Evolutionary conservation across 1,140 invertebrate genomes (phyloP).

Genomic region (Camponotus floridanus): DNA sequence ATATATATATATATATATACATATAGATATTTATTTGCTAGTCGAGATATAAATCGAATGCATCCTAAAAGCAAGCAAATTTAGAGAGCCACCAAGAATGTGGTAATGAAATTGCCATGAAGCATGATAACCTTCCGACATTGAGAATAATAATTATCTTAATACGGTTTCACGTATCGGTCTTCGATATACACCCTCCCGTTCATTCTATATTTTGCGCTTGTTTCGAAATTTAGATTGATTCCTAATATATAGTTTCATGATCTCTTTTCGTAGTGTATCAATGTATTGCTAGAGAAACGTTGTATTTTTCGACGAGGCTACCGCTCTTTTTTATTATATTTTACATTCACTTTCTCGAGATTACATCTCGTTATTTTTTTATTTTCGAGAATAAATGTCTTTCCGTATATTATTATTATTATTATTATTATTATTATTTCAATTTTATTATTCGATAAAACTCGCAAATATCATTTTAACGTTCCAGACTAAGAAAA

Average conservation of each 20-base stretch:
- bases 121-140: slow-evolving; percentile 83
- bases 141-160: slow-evolving; percentile 70
- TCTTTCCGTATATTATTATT: slow-evolving; percentile 61
- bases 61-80: slow-evolving; percentile 79
- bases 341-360: slow-evolving; percentile 3
- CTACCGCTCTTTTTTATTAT: slow-evolving; percentile 30
- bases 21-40: slow-evolving; percentile 6
- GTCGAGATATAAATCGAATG: slow-evolving; percentile 42
- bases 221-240: slow-evolving; percentile 71
- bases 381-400: slow-evolving; percentile 9
- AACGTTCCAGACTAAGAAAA: slow-evolving; percentile 68
- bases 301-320: slow-evolving; percentile 55
- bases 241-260: slow-evolving; percentile 79
- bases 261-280: slow-evolving; percentile 79
- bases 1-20: too few species aligned
- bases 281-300: slow-evolving; percentile 77
- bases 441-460: slow-evolving; percentile 43
- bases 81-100: slow-evolving; percentile 84
- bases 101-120: slow-evolving; percentile 84
- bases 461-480: slow-evolving; percentile 72
- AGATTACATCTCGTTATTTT: slow-evolving; percentile 15
- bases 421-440: slow-evolving; percentile 40
- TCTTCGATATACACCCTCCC: slow-evolving; percentile 64
- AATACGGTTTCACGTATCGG: slow-evolving; percentile 61
- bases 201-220: slow-evolving; percentile 66